phyloP scores from a whole-genome alignment of 2,797 vertebrate genomes.

The Bovichtus diacanthus region DNA sequence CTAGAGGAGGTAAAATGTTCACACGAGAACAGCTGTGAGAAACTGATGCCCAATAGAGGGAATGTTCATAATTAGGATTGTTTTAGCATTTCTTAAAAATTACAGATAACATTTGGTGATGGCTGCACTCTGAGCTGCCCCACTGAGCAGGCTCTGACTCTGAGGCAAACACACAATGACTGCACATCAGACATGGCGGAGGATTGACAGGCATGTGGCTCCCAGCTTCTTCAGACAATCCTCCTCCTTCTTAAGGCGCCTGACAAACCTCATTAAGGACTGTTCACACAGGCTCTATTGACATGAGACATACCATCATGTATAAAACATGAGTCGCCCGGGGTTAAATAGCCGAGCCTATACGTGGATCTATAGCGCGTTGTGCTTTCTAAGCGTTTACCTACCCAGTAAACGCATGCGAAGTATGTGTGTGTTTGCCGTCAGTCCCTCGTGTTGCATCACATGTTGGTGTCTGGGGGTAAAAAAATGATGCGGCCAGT shows the following conservation, averaged over 20 bases:
- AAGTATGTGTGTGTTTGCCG: slow-evolving; percentile 29
- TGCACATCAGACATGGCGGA: slow-evolving; percentile 76
- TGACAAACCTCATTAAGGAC: slow-evolving; percentile 76
- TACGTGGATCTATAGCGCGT: slow-evolving; percentile 14
- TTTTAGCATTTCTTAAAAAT: slow-evolving; percentile 54
- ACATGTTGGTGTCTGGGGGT: slow-evolving; percentile 5
- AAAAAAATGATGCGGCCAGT: slow-evolving; percentile 6
- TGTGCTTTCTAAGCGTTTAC: not conserved
- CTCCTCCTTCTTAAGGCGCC: slow-evolving; percentile 61
- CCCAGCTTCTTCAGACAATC: slow-evolving; percentile 66
- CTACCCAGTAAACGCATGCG: slow-evolving; percentile 24
- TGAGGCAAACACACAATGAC: slow-evolving; percentile 73
- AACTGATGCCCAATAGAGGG: slow-evolving; percentile 14
- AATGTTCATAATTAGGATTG: slow-evolving; percentile 56
- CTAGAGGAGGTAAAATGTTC: slow-evolving; percentile 31
- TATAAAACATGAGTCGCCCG: slow-evolving; percentile 65
- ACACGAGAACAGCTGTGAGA: slow-evolving; percentile 38
- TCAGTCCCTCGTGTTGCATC: slow-evolving; percentile 8
- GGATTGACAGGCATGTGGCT: slow-evolving; percentile 80
- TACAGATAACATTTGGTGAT: slow-evolving; percentile 69
- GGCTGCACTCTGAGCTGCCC: slow-evolving; percentile 47
- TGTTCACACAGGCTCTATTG: slow-evolving; percentile 54
- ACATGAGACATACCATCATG: slow-evolving; percentile 64
- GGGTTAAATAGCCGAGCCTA: slow-evolving; percentile 28
- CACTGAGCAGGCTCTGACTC: slow-evolving; percentile 56